These are phyloP conservation scores for Dendrocincla tyrannina DNA, from an alignment of 2,797 vertebrate genomes.

Conservation along the genomic window DNA sequence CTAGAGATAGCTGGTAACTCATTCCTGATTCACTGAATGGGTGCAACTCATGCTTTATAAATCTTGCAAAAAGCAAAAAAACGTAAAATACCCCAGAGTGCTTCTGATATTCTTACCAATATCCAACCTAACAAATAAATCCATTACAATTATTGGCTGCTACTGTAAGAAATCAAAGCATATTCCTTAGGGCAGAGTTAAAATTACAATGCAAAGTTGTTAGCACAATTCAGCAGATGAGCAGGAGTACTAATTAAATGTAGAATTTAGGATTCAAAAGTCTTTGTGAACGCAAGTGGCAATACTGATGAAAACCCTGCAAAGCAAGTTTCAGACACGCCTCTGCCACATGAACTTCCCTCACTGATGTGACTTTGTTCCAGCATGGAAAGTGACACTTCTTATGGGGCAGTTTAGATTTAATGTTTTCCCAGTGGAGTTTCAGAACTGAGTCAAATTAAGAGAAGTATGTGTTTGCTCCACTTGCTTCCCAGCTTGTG, in stretches of 20 bases:
- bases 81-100: not conserved
- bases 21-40: not conserved
- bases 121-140: not conserved
- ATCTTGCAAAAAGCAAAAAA: not conserved
- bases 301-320: not conserved
- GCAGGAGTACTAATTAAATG: not conserved
- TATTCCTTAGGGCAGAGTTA: not conserved
- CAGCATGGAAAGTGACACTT: not conserved
- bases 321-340: not conserved
- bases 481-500: not conserved
- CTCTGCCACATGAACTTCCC: not conserved
- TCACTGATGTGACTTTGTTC: not conserved
- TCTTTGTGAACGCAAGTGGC: not conserved
- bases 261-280: not conserved
- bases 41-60: not conserved
- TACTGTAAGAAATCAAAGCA: not conserved
- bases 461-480: not conserved
- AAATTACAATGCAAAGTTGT: not conserved
- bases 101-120: not conserved
- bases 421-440: not conserved
- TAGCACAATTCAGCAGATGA: not conserved
- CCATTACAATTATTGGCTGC: not conserved
- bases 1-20: not conserved
- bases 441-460: not conserved
- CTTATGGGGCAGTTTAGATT: not conserved